Conservation (phyloP, 2,888 invertebrate species). For the Aleiodes testaceus region DNA sequence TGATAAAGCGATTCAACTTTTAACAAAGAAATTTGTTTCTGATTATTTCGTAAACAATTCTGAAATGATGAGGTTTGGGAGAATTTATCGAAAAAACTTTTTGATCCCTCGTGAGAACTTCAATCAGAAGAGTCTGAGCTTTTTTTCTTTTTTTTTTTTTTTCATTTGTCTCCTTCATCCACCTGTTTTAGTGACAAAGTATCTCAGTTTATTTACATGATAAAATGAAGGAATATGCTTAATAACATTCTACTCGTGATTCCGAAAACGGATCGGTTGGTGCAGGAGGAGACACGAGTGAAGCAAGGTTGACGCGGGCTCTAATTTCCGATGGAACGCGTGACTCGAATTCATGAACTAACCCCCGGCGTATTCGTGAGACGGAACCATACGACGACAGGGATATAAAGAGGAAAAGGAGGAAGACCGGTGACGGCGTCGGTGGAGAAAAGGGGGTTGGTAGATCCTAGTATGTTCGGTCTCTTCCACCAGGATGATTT, state of each 20-base stretch:
- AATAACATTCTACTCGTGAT: constrained; percentile 4
- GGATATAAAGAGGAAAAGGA: constrained; percentile 14
- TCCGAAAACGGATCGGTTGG: constrained; percentile 19
- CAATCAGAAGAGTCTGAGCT: too few relatives aligned
- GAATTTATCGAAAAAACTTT: too few relatives aligned
- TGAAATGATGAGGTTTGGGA: too few relatives aligned
- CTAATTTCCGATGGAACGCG: constrained; percentile 71
- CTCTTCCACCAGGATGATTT: constrained; percentile 52
- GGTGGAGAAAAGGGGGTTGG: constrained; percentile 1
- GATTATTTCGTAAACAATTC: too few relatives aligned
- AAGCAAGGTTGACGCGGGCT: constrained; percentile 60
- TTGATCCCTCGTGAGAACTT: too few relatives aligned
- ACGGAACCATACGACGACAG: constrained; percentile 12
- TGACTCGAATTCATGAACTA: constrained; percentile 65
- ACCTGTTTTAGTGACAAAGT: background rate
- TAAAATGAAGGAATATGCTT: constrained; percentile 1
- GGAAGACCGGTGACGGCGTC: background rate
- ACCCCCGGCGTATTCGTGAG: constrained; percentile 35
- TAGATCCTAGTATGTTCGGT: constrained; percentile 32
- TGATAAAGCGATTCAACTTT: background rate
- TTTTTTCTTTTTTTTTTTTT: too few relatives aligned
- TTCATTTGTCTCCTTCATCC: constrained; percentile 4
- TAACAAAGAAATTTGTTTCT: background rate
- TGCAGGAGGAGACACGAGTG: constrained; percentile 41
- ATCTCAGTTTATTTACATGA: constrained; percentile 3